These are phyloP conservation scores for Neotragus moschatus DNA, from an alignment of 2,113 vertebrate genomes.

Conservation along the genomic window DNA sequence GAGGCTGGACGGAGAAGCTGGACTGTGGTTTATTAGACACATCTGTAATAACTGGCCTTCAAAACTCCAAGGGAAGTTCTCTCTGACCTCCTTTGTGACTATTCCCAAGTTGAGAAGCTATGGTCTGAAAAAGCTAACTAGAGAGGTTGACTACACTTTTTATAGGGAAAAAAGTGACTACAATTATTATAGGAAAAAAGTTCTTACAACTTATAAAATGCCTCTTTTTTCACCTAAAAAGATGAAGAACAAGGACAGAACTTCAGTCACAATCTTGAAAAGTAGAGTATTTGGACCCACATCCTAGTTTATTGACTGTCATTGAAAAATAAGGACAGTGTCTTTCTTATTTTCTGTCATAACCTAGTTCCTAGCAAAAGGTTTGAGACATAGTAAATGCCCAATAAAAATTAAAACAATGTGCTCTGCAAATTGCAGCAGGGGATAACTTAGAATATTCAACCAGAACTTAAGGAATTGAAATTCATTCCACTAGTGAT, in stretches of 20 bases:
- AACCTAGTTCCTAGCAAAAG: not conserved
- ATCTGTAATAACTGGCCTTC: not conserved
- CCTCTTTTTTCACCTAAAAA: not conserved
- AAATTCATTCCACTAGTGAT: slow-evolving; percentile 59
- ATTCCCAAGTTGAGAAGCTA: not conserved
- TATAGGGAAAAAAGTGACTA: not conserved
- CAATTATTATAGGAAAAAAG: not conserved
- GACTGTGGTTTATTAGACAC: not conserved
- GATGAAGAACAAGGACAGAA: not conserved
- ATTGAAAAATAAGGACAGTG: not conserved
- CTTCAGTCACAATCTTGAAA: not conserved
- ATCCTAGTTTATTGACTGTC: not conserved
- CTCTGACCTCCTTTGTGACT: not conserved
- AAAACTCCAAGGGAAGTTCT: not conserved
- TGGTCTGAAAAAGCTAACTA: not conserved
- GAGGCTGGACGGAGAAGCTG: not conserved
- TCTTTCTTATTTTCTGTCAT: not conserved
- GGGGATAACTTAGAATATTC: not conserved
- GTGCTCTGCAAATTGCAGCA: slow-evolving; percentile 9
- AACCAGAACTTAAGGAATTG: slow-evolving; percentile 16
- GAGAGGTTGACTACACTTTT: not conserved
- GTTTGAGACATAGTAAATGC: slow-evolving; percentile 8
- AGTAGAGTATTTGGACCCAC: not conserved
- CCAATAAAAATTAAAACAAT: slow-evolving; percentile 53
- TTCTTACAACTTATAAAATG: not conserved